These are phyloP conservation scores for Perccottus glenii DNA, from an alignment of 2,113 vertebrate genomes.

Conservation along the genomic window DNA sequence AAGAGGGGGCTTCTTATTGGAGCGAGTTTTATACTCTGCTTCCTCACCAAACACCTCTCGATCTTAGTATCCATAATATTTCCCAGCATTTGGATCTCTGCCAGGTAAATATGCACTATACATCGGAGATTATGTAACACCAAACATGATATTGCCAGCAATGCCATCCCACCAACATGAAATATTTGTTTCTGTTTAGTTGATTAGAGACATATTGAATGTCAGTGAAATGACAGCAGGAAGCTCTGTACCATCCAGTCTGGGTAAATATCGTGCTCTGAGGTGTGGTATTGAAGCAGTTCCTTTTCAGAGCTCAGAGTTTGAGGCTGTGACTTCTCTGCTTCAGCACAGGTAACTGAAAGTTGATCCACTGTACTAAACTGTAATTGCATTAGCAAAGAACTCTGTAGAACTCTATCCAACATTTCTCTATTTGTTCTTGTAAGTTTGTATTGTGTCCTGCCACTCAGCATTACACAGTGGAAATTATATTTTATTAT, in stretches of 20 bases:
- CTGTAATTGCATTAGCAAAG: no score
- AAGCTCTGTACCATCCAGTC: conserved; percentile 66
- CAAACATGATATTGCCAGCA: not conserved
- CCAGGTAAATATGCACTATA: conserved; percentile 75
- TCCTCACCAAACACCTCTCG: conserved; percentile 32
- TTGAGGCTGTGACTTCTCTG: conserved; percentile 65
- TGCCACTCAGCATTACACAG: not conserved
- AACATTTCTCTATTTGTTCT: not conserved
- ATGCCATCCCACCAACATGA: no score
- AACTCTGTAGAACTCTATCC: not conserved
- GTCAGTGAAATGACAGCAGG: conserved; percentile 80
- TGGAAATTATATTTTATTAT: no score
- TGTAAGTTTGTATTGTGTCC: not conserved
- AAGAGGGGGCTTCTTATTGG: conserved; percentile 44
- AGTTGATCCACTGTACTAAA: not conserved
- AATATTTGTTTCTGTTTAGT: conserved; percentile 57
- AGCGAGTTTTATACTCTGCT: conserved; percentile 77
- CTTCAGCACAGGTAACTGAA: conserved; percentile 57
- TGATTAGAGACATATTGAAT: conserved; percentile 85
- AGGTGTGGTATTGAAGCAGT: conserved; percentile 83
- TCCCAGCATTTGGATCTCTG: conserved; percentile 85
- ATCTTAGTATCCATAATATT: conserved; percentile 62
- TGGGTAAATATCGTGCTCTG: conserved; percentile 86
- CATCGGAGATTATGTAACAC: not conserved
- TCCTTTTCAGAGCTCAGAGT: conserved; percentile 72